These are phyloP conservation scores for Brenthis daphne DNA, from an alignment of 2,888 invertebrate species.

Conservation along the genomic window DNA sequence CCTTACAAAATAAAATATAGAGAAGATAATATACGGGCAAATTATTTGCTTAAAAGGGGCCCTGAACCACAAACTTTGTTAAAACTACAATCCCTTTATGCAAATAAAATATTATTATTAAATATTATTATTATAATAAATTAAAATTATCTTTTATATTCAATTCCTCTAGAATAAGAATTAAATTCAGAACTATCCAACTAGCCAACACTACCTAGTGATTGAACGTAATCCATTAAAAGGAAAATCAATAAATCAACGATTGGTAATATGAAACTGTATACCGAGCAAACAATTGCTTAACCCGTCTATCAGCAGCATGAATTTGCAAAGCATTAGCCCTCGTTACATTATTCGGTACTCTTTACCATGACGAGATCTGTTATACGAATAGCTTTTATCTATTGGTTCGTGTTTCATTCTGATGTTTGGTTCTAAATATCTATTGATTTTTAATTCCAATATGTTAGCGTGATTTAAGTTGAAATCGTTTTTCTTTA, in stretches of 20 bases:
- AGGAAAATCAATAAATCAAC: slow-evolving; percentile 20
- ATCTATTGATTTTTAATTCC: not conserved
- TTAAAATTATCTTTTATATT: not conserved
- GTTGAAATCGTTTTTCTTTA: too few species aligned
- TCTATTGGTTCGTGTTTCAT: slow-evolving; percentile 7
- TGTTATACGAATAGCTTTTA: slow-evolving; percentile 14
- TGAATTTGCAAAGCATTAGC: slow-evolving; percentile 39
- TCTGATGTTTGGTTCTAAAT: slow-evolving; percentile 1
- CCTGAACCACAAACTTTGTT: too few species aligned
- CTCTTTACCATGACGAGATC: slow-evolving; percentile 29
- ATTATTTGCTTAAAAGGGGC: too few species aligned
- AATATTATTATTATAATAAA: too few species aligned
- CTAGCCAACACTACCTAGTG: not conserved
- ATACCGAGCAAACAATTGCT: slow-evolving; percentile 34
- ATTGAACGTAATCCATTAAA: slow-evolving; percentile 9
- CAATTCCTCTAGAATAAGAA: not conserved
- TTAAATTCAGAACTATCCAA: not conserved
- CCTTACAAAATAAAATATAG: too few species aligned
- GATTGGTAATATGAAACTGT: slow-evolving; percentile 19
- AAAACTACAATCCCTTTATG: too few species aligned
- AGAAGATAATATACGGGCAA: too few species aligned
- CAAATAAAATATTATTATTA: too few species aligned
- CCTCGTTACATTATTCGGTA: slow-evolving; percentile 38
- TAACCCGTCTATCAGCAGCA: slow-evolving; percentile 21
- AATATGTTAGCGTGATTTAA: too few species aligned